Conservation (phyloP, 2,113 vertebrate species). For the Fulica atra region DNA sequence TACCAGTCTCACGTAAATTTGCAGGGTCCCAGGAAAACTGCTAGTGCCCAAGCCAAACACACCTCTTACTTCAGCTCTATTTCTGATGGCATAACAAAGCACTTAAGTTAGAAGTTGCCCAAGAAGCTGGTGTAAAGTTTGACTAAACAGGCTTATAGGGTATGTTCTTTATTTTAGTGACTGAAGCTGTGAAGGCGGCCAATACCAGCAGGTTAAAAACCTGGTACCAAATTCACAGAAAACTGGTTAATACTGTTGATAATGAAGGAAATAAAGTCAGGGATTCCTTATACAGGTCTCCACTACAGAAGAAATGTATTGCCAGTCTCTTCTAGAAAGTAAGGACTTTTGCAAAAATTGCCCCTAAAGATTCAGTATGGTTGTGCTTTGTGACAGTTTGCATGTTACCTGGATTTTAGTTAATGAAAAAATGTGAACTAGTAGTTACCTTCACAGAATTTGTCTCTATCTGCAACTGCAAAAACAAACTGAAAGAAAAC, state of each 20-base stretch:
- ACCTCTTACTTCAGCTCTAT: background rate
- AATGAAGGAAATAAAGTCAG: background rate
- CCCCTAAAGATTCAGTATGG: background rate
- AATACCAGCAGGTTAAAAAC: background rate
- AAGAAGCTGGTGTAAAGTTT: background rate
- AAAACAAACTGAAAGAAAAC: background rate
- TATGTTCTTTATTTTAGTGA: background rate
- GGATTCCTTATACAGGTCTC: background rate
- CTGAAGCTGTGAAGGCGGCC: background rate
- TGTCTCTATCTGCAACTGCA: background rate
- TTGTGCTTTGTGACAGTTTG: background rate
- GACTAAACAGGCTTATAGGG: background rate
- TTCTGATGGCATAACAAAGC: background rate
- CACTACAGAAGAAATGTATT: background rate
- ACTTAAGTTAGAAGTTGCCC: background rate
- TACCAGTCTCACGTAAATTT: background rate
- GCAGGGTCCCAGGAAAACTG: background rate
- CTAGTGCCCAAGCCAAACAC: background rate
- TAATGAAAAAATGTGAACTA: background rate
- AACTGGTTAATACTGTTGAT: background rate
- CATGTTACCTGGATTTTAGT: rapidly evolving
- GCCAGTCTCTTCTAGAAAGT: background rate
- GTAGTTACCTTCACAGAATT: background rate
- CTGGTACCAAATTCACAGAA: background rate
- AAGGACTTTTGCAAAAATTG: background rate